Evolutionary conservation across 2,888 invertebrate species (phyloP).

Genomic region (Hypena proboscidalis): DNA sequence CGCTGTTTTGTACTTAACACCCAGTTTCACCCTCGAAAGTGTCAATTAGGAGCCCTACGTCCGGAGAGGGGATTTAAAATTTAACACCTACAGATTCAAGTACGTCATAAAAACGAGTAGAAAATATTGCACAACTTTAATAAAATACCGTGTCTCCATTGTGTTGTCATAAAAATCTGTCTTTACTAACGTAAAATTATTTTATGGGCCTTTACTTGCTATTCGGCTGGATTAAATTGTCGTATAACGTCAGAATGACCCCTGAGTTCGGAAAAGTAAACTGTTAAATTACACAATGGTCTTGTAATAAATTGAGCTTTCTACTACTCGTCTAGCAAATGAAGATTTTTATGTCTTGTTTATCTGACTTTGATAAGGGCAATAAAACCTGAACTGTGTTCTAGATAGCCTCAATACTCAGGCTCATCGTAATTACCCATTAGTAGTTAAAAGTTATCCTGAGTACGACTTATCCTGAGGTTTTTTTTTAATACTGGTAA

Average conservation of each 20-base stretch:
- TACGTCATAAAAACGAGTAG: constrained; percentile 10
- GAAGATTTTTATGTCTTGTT: constrained; percentile 25
- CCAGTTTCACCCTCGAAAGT: constrained; percentile 1
- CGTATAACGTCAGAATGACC: constrained; percentile 43
- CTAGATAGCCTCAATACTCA: constrained; percentile 18
- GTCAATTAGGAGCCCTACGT: constrained; percentile 12
- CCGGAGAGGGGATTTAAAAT: constrained; percentile 1
- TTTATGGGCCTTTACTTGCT: constrained; percentile 56
- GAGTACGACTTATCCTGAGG: not conserved
- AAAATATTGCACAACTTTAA: constrained; percentile 31
- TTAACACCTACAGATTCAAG: constrained; percentile 1
- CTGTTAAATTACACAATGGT: constrained; percentile 24
- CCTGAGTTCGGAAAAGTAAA: constrained; percentile 20
- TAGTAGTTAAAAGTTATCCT: constrained; percentile 2
- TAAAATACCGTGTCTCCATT: constrained; percentile 31
- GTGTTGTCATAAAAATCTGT: constrained; percentile 59
- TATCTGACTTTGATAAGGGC: constrained; percentile 26
- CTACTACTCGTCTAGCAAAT: constrained; percentile 10
- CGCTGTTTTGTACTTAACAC: constrained; percentile 4
- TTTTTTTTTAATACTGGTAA: too few relatives aligned
- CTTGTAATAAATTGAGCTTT: constrained; percentile 10
- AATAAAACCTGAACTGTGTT: constrained; percentile 29
- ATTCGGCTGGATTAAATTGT: constrained; percentile 55
- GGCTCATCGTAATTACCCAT: constrained; percentile 25
- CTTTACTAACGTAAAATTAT: constrained; percentile 61